Evolutionary conservation across 2,797 vertebrate species (phyloP).

Genomic region (Trichosurus vulpecula): DNA sequence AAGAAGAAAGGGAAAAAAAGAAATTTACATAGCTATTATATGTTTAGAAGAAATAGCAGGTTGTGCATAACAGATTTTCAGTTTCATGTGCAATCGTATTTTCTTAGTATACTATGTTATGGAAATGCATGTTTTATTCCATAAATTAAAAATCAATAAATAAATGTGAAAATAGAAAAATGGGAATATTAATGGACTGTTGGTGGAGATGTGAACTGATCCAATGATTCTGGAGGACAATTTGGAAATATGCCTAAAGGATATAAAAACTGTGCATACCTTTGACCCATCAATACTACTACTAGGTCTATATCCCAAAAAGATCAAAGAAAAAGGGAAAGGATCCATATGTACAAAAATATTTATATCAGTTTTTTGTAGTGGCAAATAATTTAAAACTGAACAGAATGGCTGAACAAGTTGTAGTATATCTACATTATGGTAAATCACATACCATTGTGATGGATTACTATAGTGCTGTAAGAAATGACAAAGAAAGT

Average conservation of each 20-base stretch:
- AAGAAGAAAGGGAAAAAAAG: too few species aligned
- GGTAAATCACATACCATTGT: not conserved
- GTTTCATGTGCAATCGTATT: too few species aligned
- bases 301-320: not conserved
- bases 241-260: not conserved
- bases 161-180: not conserved
- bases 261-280: not conserved
- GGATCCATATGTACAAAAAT: not conserved
- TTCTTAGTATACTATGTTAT: too few species aligned
- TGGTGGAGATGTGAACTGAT: not conserved
- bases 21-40: too few species aligned
- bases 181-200: not conserved
- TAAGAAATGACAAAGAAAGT: not conserved
- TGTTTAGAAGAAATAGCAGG: too few species aligned
- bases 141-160: too few species aligned
- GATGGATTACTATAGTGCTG: not conserved
- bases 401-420: not conserved
- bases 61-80: too few species aligned
- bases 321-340: not conserved
- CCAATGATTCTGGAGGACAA: not conserved
- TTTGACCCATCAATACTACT: not conserved
- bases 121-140: too few species aligned
- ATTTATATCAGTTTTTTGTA: not conserved
- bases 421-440: not conserved
- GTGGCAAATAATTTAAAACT: not conserved